Percentiles rank a stretch among this genome's conserved stretches.
Evolutionary conservation across 2,797 vertebrate genomes (phyloP).

Genomic region (Lophotriccus pileatus): DNA sequence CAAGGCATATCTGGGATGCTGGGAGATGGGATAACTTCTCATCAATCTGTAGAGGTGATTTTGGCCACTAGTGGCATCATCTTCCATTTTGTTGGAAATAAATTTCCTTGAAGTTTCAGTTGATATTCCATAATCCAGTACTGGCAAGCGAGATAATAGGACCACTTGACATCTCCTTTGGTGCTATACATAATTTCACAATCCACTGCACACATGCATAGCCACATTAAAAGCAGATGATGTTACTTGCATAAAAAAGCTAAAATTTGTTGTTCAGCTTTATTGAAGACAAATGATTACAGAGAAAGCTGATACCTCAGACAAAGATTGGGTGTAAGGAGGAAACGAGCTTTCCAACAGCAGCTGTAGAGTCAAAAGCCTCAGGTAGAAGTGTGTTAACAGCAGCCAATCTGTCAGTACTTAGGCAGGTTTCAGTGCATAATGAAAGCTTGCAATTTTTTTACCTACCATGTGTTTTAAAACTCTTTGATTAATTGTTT

Average conservation of each 20-base stretch:
- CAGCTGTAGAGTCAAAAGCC: background rate
- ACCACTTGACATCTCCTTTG: background rate
- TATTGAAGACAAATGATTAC: background rate
- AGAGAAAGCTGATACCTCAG: background rate
- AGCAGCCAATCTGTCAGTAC: background rate
- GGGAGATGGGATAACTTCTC: background rate
- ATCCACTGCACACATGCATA: background rate
- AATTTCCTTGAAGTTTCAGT: background rate
- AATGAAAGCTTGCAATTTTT: background rate
- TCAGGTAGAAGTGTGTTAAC: background rate
- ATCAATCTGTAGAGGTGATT: background rate
- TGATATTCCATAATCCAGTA: background rate
- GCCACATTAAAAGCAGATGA: background rate
- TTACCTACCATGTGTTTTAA: background rate
- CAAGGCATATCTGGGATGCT: background rate
- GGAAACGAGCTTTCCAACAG: background rate
- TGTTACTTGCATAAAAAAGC: background rate
- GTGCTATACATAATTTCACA: background rate
- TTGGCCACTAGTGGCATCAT: background rate
- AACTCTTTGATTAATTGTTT: background rate
- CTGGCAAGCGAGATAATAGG: background rate
- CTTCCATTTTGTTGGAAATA: background rate
- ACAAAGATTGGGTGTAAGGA: background rate
- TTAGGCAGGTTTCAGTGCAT: background rate
- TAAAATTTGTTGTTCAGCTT: background rate